phyloP scores from a whole-genome alignment of 92 coral and sea anemone species.

The Actinostola sp. region DNA sequence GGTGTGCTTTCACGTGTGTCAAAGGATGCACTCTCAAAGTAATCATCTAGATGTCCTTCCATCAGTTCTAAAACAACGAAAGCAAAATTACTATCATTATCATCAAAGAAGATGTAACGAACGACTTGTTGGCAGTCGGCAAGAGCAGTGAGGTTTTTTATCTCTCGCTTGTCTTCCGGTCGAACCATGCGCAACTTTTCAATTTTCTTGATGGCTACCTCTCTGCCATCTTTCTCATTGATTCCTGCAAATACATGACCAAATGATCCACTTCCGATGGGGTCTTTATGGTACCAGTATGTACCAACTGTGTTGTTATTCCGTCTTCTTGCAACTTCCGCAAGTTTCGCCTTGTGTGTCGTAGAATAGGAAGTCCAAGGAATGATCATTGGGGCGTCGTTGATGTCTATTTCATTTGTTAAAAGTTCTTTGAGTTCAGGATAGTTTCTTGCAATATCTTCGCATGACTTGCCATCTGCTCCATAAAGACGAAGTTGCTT shows the following conservation, averaged over 20 bases:
- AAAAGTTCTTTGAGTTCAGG: not conserved
- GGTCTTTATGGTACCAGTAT: conserved; percentile 12
- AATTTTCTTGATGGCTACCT: conserved; percentile 42
- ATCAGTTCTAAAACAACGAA: conserved; percentile 60
- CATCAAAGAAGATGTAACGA: conserved; percentile 1
- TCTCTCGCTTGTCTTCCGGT: conserved; percentile 32
- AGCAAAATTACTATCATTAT: conserved; percentile 5
- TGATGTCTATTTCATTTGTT: not conserved
- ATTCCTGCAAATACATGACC: conserved; percentile 45
- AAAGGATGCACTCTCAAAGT: conserved; percentile 18
- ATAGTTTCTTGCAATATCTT: not conserved
- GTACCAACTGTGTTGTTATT: not conserved
- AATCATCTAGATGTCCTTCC: conserved; percentile 63
- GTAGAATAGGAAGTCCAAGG: conserved; percentile 28
- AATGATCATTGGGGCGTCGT: not conserved
- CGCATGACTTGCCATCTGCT: conserved; percentile 11
- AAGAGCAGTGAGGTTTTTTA: conserved; percentile 21
- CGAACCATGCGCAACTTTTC: conserved; percentile 9
- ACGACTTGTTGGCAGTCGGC: conserved; percentile 34
- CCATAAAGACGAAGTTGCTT: conserved; percentile 12
- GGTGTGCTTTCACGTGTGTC: not conserved
- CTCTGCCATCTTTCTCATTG: conserved; percentile 28
- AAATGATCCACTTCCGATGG: conserved; percentile 41
- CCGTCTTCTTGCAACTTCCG: conserved; percentile 21
- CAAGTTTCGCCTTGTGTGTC: not conserved